Base-by-base conservation (phyloP, 2,888 invertebrate genomes). In the Pristionchus exspectatus region DNA sequence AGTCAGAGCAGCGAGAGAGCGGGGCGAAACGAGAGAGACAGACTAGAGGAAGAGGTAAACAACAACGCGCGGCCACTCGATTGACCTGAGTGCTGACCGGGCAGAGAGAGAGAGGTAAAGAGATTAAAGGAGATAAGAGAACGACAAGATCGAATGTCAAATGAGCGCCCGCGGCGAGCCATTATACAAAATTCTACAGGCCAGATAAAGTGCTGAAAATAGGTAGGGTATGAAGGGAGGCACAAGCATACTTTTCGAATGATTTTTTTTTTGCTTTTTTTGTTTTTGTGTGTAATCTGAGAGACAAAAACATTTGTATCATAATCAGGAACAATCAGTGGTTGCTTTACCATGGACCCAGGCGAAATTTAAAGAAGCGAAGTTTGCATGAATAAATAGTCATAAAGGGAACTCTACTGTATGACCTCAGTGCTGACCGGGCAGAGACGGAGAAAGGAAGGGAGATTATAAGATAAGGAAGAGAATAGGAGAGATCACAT, bases 41-140 rank as follows among this genome's bases (percentile, higher is more conserved):
- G 38, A 5, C 38, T 2, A 38, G 38, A 38, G 38, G 38, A 66
- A 9, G 69, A 69, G 72, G 72, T 72, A 72, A 72, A 72, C 72
- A 72, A 33, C 81, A 18, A 18, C 81, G 18, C 50, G 16, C 33
- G 33, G 10, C 30, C 44, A 44, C 81, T 81, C 44, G 81, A 81
- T 81, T 81, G 81, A 50, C 81, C 44, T 50, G 1, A 59, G 50
- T n/a, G n/a, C 18, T 81, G 81, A 81, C 81, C 81, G 81, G 81
- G 81, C 81, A 81, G 44, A 21, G 72, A 38, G 54, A 56, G 83
- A 56, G 54, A 56, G 83, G 56, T 83, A 83, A 83, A 83, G 56
- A 56, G 56, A 83, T 56, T 54, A 83, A n/a, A 44, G 24, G 83
- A 56, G 83, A 56, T 83, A 77, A 77, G 74, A 24, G 74, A 77